A percentile compares a stretch with the other conserved stretches of the same genome.
These are phyloP conservation scores for Nasonovia ribisnigri DNA, from an alignment of 2,888 invertebrate genomes.

Conservation along the genomic window DNA sequence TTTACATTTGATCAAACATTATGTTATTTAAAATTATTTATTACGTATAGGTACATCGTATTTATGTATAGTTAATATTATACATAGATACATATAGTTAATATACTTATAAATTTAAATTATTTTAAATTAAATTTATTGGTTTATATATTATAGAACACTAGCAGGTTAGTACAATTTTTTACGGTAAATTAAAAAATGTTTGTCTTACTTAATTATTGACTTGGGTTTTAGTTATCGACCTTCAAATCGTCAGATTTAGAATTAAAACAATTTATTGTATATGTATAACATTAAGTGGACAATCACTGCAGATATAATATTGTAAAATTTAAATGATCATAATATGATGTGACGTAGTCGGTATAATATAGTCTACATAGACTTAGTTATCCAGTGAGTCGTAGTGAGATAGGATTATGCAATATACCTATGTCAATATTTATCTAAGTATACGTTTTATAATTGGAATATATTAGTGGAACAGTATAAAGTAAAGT, in stretches of 20 bases:
- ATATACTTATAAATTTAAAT: background rate
- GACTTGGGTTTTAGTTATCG: background rate
- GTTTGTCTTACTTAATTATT: background rate
- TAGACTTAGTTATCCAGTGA: background rate
- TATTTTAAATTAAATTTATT: no score
- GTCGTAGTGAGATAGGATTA: background rate
- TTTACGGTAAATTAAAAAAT: background rate
- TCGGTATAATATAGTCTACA: background rate
- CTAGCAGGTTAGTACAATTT: background rate
- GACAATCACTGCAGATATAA: background rate
- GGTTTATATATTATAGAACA: background rate
- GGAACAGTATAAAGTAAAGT: background rate
- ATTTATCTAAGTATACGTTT: background rate
- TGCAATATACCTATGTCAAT: background rate
- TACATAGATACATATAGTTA: background rate
- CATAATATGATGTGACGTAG: background rate
- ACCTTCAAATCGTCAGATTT: background rate
- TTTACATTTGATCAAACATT: background rate
- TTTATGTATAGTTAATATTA: background rate
- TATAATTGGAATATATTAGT: background rate
- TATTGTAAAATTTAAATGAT: background rate
- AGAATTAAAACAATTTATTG: background rate
- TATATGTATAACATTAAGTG: background rate
- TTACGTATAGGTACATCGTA: background rate
- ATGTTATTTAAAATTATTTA: background rate